Evolutionary conservation across 2,888 invertebrate species (phyloP).

Genomic region (Buathra laborator): DNA sequence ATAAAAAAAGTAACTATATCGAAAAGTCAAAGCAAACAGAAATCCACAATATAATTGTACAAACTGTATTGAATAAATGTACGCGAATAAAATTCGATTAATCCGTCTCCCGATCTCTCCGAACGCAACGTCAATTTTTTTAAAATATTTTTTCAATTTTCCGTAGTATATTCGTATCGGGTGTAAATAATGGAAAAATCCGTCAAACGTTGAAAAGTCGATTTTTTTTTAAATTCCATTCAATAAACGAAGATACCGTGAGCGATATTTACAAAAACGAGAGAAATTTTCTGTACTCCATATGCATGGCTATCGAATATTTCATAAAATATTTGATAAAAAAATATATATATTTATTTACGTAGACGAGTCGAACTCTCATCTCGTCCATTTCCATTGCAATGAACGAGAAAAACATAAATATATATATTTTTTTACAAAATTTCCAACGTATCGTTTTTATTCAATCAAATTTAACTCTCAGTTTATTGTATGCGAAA

Average conservation of each 20-base stretch:
- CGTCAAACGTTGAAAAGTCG: conserved; percentile 7
- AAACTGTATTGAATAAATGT: conserved; percentile 39
- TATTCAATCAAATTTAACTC: conserved; percentile 2
- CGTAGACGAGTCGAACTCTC: background rate
- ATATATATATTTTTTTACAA: background rate
- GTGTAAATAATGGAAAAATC: conserved; percentile 24
- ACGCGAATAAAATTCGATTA: conserved; percentile 4
- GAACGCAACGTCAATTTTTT: conserved; percentile 1
- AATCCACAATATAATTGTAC: conserved; percentile 1
- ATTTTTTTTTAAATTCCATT: conserved; percentile 4
- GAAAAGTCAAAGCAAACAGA: background rate
- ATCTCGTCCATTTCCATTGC: conserved; percentile 9
- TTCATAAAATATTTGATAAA: conserved; percentile 1
- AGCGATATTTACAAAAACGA: conserved; percentile 38
- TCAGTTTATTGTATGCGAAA: background rate
- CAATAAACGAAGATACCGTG: conserved; percentile 31
- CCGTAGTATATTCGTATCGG: conserved; percentile 4
- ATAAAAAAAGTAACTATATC: background rate
- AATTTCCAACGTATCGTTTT: conserved; percentile 3
- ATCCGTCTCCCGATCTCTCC: conserved; percentile 5
- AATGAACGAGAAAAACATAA: conserved; percentile 24
- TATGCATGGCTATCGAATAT: conserved; percentile 33
- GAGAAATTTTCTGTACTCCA: background rate
- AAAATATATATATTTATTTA: background rate
- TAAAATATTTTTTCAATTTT: background rate